Conservation (phyloP, 2,113 vertebrate species). For the Rhizomys pruinosus region DNA sequence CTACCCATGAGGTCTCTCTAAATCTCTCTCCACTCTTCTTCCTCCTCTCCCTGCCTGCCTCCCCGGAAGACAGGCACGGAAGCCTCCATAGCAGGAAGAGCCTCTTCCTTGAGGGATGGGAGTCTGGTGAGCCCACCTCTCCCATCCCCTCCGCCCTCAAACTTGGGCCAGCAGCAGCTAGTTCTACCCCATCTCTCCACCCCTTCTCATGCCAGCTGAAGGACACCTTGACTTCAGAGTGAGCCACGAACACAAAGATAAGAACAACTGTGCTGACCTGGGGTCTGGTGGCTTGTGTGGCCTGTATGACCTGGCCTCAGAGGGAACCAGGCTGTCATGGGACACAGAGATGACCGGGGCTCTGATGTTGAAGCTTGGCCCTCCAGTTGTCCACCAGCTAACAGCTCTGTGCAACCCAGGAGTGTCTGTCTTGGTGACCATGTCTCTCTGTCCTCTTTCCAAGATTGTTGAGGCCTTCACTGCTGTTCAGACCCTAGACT, state of each 20-base stretch:
- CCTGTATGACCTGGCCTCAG: not conserved
- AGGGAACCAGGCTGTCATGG: not conserved
- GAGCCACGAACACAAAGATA: slow-evolving; percentile 16
- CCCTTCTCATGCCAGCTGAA: not conserved
- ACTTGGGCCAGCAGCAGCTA: not conserved
- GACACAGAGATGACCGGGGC: not conserved
- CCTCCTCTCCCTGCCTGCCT: not conserved
- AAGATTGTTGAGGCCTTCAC: not conserved
- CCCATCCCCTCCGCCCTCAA: not conserved
- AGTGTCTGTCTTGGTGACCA: not conserved
- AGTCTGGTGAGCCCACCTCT: not conserved
- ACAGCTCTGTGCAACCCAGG: not conserved
- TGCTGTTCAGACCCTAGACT: not conserved
- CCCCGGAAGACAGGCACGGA: not conserved
- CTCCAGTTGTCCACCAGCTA: not conserved
- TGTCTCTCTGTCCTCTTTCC: not conserved
- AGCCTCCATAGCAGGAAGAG: not conserved
- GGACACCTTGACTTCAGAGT: not conserved
- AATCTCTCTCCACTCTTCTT: not conserved
- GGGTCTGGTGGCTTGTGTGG: not conserved
- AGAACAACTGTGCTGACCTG: not conserved
- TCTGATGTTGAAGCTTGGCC: not conserved
- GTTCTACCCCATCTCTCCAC: no score
- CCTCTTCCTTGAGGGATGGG: not conserved
- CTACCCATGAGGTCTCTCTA: not conserved